Evolutionary conservation across 2,797 vertebrate genomes (phyloP).

Genomic region (Picus viridis): DNA sequence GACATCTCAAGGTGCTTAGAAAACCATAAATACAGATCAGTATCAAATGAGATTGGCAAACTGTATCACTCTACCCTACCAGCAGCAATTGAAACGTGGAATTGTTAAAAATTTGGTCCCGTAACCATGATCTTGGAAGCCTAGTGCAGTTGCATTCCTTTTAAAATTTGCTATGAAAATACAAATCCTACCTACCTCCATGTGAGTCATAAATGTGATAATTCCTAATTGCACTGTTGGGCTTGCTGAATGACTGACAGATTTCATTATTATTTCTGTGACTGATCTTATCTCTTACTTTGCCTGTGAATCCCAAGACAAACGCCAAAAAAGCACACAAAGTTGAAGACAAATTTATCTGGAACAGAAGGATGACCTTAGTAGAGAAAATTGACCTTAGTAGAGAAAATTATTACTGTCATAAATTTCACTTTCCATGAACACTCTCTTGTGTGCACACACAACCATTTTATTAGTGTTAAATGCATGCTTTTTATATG

Average conservation of each 20-base stretch:
- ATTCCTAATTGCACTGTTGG: not conserved
- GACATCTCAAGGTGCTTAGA: not conserved
- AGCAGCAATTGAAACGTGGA: not conserved
- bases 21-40: not conserved
- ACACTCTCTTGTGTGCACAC: rapidly evolving
- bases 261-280: constrained; percentile 29
- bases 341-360: not conserved
- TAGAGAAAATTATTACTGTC: not conserved
- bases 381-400: not conserved
- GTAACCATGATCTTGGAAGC: not conserved
- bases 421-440: not conserved
- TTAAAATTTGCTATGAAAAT: not conserved
- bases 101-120: not conserved
- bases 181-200: not conserved
- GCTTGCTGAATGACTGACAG: constrained; percentile 61
- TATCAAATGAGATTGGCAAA: not conserved
- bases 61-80: not conserved
- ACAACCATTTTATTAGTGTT: not conserved
- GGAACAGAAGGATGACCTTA: not conserved
- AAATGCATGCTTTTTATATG: not conserved
- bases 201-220: not conserved
- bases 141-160: not conserved
- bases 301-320: constrained; percentile 18
- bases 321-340: not conserved
- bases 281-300: constrained; percentile 7